Evolutionary conservation across 1,140 invertebrate genomes (phyloP), one percentile per base, ranked within the genome.

Genomic region (Cydia fagiglandana): DNA sequence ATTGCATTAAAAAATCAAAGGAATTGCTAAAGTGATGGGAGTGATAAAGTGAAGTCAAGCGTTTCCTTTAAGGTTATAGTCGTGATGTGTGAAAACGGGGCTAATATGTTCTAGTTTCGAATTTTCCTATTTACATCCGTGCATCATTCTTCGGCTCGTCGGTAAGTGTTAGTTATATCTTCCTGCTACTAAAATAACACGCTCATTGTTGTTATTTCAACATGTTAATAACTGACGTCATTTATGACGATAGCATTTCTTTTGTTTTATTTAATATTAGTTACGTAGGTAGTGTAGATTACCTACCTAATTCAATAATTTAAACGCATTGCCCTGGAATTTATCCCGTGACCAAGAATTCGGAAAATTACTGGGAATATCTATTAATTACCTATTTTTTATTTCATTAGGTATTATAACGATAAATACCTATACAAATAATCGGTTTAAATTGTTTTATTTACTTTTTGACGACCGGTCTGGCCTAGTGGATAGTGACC

Each of bases 81-180:
- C 56, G 56, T 12, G 56, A 70, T 38, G 79, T 78, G 78, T 73
- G 73, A 79, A 81, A 84, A 82, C 75, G 79, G 78, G 81, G 80
- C 77, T 83, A 83, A 81, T 78, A 84, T 88, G 87, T 73, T 81
- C 83, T 87, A 89, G 85, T 84, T 89, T 81, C 73, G 79, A 75
- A 77, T 78, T 79, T 81, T 78, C 68, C 77, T 76, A 76, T 82
- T 77, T 70, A 70, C 66, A 70, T 41, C 66, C 66, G 66, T 17
- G 66, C n/a, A 70, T 70, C 66, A 70, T 38, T 70, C 66, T 70
- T 70, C 66, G 30, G 34, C 66, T 38, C n/a, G 66, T 70, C 34
- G 66, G 66, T 70, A 38, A 70, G 66, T 70, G 34, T 61, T 61
- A 10, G 34, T 61, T 61, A 10, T 24, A 61, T 61, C 56, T 61